Evolutionary conservation across 1,140 invertebrate species (phyloP), one percentile per base, ranked within the genome.

Genomic region (Pachypeltis micranthus): DNA sequence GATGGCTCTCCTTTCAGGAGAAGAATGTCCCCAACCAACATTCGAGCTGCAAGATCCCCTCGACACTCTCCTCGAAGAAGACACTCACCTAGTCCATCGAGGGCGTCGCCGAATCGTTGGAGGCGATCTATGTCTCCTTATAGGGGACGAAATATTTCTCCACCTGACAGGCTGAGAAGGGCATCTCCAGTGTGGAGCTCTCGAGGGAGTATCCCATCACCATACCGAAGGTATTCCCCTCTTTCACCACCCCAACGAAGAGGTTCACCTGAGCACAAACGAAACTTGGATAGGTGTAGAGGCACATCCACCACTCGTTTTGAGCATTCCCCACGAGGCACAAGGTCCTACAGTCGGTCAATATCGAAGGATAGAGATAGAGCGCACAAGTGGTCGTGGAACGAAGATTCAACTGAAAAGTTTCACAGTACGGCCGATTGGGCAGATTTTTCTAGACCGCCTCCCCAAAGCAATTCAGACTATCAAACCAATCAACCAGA

Each of bases 401-500:
- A 47, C 21, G 60, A 62, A 10, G 44, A 54, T 28, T 44, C 31
- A 23, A 44, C 23, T 25, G 59, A 1, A 10, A 23, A 10, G 28
- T 16, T 28, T 27, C 23, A 31, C 23, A 26, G 1, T n/a, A 24
- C 27, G 14, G 14, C 23, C 16, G 47, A 62, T 12, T 62, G 60
- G 60, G 60, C 47, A 4, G 44, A 51, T 21, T 44, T 51, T 4
- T 2, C 7, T 26, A 2, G 39, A 2, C 44, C 44, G 54, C 24
- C 28, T 27, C 24, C 44, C 14, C 44, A 2, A 0, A 28, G 24
- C 16, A 27, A 25, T 16, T 4, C 47, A 14, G 62, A 63, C 19
- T 58, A 34, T 44, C 62, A 63, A 25, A 39, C 62, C 1, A 71
- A 70, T 63, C 63, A 73, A 34, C 72, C 74, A 2, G 74, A 75